These are phyloP conservation scores for Zenarchopterus dispar DNA, from an alignment of 2,797 vertebrate genomes.

Conservation along the genomic window DNA sequence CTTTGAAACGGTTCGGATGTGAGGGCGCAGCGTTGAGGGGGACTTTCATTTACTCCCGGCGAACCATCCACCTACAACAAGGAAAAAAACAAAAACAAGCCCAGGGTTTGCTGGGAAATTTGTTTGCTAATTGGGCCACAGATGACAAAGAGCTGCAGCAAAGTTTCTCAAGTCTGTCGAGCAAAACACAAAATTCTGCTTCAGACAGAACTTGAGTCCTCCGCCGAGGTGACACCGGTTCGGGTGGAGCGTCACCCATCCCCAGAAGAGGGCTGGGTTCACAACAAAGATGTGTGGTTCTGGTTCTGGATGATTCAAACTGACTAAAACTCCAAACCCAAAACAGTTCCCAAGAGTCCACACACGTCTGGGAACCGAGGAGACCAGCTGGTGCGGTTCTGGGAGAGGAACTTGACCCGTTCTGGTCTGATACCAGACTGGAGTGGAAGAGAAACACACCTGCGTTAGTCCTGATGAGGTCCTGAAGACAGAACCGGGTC, in stretches of 20 bases:
- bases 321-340: too few species aligned
- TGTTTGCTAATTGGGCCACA: constrained; percentile 67
- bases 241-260: constrained; percentile 11
- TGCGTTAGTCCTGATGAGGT: too few species aligned
- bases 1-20: constrained; percentile 49
- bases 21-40: constrained; percentile 34
- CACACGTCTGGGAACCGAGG: too few species aligned
- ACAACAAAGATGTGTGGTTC: too few species aligned
- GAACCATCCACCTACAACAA: constrained; percentile 57
- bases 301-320: too few species aligned
- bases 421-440: too few species aligned
- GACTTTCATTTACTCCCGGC: constrained; percentile 30
- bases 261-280: neutral
- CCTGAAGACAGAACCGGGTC: too few species aligned
- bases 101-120: constrained; percentile 37
- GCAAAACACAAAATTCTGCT: constrained; percentile 31
- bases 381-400: too few species aligned
- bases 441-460: too few species aligned
- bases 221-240: constrained; percentile 2
- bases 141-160: constrained; percentile 39
- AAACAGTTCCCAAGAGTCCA: too few species aligned
- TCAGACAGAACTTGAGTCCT: constrained; percentile 23
- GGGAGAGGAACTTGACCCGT: too few species aligned
- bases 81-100: constrained; percentile 10
- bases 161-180: constrained; percentile 51